Percentiles rank a stretch among this genome's conserved stretches.
These are phyloP conservation scores for Podarcis siculus DNA, from an alignment of 2,797 vertebrate species.

Conservation along the genomic window DNA sequence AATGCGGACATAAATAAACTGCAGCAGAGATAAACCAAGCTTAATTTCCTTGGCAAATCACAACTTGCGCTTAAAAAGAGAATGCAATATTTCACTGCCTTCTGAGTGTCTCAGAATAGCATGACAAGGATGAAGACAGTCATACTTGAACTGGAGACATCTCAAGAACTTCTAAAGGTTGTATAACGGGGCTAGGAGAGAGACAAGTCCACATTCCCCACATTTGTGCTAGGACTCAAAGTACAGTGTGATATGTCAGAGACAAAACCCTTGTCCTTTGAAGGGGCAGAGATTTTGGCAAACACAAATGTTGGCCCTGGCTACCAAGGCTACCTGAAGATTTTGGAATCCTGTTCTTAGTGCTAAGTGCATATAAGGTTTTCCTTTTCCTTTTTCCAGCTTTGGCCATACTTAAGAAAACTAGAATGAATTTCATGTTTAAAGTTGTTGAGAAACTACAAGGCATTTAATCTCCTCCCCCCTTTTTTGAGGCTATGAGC, in stretches of 20 bases:
- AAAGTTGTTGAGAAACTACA: neutral
- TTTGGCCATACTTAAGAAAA: conserved; percentile 54
- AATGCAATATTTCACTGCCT: neutral
- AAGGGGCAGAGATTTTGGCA: neutral
- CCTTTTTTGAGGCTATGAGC: conserved; percentile 33
- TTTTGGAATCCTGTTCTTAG: neutral
- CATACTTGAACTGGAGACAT: neutral
- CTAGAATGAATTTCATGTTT: neutral
- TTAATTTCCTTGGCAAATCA: no score
- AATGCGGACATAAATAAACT: no score
- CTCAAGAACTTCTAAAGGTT: neutral
- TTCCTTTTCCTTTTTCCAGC: conserved; percentile 16
- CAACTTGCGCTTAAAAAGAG: no score
- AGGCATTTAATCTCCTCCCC: neutral
- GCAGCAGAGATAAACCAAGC: no score
- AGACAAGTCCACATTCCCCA: neutral
- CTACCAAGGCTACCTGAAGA: neutral
- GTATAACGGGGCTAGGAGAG: neutral
- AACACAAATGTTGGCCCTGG: neutral
- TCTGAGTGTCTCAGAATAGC: neutral
- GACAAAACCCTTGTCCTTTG: neutral
- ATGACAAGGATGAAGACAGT: neutral
- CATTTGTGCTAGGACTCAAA: neutral
- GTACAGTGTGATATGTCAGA: neutral
- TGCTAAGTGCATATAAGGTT: neutral